Evolutionary conservation across 2,113 vertebrate genomes (phyloP).

Genomic region (Pardalotus punctatus): DNA sequence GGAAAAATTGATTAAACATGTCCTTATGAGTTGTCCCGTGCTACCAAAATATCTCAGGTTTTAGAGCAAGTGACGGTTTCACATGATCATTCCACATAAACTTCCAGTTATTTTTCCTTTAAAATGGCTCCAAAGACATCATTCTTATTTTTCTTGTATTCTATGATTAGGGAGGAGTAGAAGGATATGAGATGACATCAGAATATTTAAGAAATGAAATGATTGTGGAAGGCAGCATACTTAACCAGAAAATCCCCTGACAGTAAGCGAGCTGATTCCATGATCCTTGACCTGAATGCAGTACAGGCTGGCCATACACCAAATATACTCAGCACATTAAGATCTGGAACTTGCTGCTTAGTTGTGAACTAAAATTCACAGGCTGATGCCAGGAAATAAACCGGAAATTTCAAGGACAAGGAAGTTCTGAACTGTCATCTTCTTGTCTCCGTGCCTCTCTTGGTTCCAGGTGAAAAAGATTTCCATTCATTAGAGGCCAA

Average conservation of each 20-base stretch:
- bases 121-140: not conserved
- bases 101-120: not conserved
- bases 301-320: not conserved
- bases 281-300: not conserved
- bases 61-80: not conserved
- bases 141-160: not conserved
- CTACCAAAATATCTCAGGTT: not conserved
- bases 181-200: not conserved
- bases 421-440: not conserved
- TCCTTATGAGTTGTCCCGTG: not conserved
- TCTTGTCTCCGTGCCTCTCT: not conserved
- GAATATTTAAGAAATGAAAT: not conserved
- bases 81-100: not conserved
- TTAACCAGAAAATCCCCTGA: not conserved
- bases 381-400: slow-evolving; percentile 6
- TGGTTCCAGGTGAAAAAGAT: not conserved
- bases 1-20: not conserved
- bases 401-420: slow-evolving; percentile 33
- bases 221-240: not conserved
- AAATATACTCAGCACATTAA: not conserved
- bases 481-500: not conserved
- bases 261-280: not conserved
- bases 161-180: not conserved
- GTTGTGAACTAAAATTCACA: not conserved
- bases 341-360: slow-evolving; percentile 21